Conservation (phyloP, 2,888 invertebrate species). For the Drosophila mercatorum region DNA sequence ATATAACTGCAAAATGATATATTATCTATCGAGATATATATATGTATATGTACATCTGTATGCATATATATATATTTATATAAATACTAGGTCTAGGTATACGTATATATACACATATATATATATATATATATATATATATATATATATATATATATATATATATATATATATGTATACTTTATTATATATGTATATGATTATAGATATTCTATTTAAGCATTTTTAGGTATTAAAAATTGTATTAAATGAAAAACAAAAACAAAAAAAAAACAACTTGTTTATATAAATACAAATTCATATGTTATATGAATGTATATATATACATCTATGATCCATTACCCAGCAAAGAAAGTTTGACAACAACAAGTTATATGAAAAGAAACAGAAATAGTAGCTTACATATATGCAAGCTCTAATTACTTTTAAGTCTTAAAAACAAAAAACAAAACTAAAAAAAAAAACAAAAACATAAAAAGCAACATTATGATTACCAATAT, state of each 20-base stretch:
- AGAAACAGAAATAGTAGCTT: slow-evolving; percentile 43
- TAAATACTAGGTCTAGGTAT: slow-evolving; percentile 6
- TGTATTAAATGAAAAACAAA: slow-evolving; percentile 66
- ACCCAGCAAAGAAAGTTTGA: slow-evolving; percentile 25
- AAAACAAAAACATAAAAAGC: slow-evolving; percentile 24
- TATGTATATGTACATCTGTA: slow-evolving; percentile 52
- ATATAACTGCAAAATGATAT: slow-evolving; percentile 22
- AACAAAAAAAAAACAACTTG: slow-evolving; percentile 27
- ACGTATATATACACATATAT: slow-evolving; percentile 29
- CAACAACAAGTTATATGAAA: slow-evolving; percentile 39
- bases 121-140: slow-evolving; percentile 21
- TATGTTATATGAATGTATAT: slow-evolving; percentile 18
- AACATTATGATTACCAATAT: slow-evolving; percentile 61
- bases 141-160: slow-evolving; percentile 10
- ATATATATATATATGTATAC: slow-evolving; percentile 41
- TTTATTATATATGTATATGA: slow-evolving; percentile 47
- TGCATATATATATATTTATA: slow-evolving; percentile 37
- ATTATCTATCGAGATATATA: slow-evolving; percentile 27
- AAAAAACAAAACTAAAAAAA: slow-evolving; percentile 27
- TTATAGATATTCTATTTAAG: slow-evolving; percentile 74
- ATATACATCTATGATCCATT: slow-evolving; percentile 10
- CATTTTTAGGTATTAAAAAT: slow-evolving; percentile 77
- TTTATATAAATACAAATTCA: slow-evolving; percentile 40
- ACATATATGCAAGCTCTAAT: slow-evolving; percentile 51
- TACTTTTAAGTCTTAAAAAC: slow-evolving; percentile 56